These are phyloP conservation scores for Hippolais icterina DNA, from an alignment of 2,113 vertebrate species.

Conservation along the genomic window DNA sequence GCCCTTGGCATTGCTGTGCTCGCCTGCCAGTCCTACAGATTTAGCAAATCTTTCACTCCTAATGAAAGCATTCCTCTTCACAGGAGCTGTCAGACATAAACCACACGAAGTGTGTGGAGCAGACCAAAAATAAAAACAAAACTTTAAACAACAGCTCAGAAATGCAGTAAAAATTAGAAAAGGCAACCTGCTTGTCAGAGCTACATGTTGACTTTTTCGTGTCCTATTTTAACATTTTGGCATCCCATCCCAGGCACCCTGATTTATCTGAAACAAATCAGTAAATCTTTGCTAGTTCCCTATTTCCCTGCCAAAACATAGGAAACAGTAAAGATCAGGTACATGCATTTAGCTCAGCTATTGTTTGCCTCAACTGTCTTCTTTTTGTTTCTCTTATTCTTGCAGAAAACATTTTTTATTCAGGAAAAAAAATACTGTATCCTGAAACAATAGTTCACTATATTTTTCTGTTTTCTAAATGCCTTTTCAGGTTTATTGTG, in stretches of 20 bases:
- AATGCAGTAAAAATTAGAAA: neutral
- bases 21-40: rapidly evolving
- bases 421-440: neutral
- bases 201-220: neutral
- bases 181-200: neutral
- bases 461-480: neutral
- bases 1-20: neutral
- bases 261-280: neutral
- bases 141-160: neutral
- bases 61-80: neutral
- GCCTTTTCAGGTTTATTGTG: neutral
- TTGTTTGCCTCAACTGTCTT: neutral
- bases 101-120: neutral
- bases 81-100: neutral
- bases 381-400: neutral
- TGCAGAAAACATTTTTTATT: neutral
- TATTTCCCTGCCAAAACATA: neutral
- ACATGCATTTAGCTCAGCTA: neutral
- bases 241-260: neutral
- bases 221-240: neutral
- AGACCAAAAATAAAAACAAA: neutral
- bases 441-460: neutral
- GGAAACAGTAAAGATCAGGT: neutral
- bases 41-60: neutral
- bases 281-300: neutral